Percentiles rank a stretch among this genome's conserved stretches.
phyloP scores from a whole-genome alignment of 2,888 invertebrate genomes.

The Xestia xanthographa region DNA sequence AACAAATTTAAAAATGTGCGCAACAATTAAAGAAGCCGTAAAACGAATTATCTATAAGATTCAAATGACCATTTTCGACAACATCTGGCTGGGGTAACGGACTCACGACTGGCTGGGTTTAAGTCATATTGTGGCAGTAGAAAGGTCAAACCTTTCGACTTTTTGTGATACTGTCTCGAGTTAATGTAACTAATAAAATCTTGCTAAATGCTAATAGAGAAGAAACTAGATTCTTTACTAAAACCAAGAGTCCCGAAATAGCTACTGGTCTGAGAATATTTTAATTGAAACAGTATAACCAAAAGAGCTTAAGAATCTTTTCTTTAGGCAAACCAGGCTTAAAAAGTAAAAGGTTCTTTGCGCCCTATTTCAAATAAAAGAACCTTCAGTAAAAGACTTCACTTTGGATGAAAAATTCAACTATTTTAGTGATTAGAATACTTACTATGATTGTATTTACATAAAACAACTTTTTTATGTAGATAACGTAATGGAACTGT shows the following conservation, averaged over 20 bases:
- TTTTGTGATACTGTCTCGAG: background rate
- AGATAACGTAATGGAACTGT: background rate
- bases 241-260: background rate
- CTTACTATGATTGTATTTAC: background rate
- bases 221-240: background rate
- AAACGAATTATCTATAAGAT: no score
- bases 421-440: background rate
- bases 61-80: no score
- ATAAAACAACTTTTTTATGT: no score
- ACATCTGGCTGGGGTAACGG: no score
- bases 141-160: background rate
- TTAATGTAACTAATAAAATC: background rate
- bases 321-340: background rate
- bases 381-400: background rate
- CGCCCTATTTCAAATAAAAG: background rate
- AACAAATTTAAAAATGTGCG: no score
- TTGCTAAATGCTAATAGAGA: background rate
- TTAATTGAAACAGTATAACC: background rate
- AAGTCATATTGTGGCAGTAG: background rate
- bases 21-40: no score
- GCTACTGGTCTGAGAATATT: background rate
- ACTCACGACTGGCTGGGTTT: background rate
- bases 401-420: background rate
- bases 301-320: background rate
- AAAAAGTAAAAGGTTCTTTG: background rate